Base-by-base conservation (phyloP, 2,113 vertebrate genomes). In the Sula dactylatra region DNA sequence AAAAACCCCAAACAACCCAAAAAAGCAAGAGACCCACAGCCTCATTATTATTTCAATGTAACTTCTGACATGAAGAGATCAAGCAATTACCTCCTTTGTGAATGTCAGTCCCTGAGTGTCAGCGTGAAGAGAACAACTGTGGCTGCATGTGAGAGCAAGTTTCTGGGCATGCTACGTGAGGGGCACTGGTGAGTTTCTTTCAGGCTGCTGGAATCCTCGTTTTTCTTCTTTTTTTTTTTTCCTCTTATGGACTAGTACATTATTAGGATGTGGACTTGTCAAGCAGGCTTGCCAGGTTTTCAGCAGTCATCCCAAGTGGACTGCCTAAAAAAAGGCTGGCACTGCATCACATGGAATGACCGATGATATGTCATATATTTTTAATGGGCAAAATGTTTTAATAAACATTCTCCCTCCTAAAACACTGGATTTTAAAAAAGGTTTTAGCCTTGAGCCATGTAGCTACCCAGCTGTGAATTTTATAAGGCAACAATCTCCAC, bases 381-480 rank as follows among this genome's bases (percentile, higher is more conserved):
- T 98, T 98, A 98, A 98, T 98, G 96, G 95, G 96, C 95, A 97
- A 95, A 98, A 98, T 98, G 97, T 98, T 98, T 98, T 98, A 98
- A 98, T 98, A 98, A 98, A 98, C 97, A 98, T 95, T 96, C 93
- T 96, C 69, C 52, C 96, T 98, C 96, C 97, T 97, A 98, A 98
- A 98, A 97, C 97, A 96, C 96, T 97, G 97, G 95, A 73, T 98
- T 98, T 98, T 97, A 95, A 98, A 98, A 97, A 98, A 98, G 97
- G 91, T 90, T 98, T 98, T 98, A 98, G 98, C 98, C 98, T 98
- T 98, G 98, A 98, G 98, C 98, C 96, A 98, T 98, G 96, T 98
- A 98, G 98, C 98, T 98, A 98, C 94, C 98, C 98, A 98, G 98
- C 98, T 98, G 98, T 98, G 98, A 98, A 97, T 98, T 98, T 98